A percentile compares a stretch with the other conserved stretches of the same genome.
These are phyloP conservation scores for Carassius auratus DNA, from an alignment of 2,113 vertebrate genomes.

Conservation along the genomic window DNA sequence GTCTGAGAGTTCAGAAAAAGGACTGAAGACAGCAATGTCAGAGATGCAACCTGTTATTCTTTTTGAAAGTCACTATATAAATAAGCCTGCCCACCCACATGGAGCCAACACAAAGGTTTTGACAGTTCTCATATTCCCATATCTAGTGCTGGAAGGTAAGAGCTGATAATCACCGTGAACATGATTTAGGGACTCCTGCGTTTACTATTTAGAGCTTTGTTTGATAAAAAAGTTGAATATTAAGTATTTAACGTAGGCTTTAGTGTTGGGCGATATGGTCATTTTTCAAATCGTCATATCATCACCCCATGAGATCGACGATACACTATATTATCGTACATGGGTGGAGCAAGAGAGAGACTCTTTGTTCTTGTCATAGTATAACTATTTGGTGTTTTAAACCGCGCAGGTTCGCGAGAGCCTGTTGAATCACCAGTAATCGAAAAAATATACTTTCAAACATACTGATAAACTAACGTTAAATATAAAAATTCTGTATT, in stretches of 20 bases:
- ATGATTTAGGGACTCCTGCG: not conserved
- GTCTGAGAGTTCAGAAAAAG: not conserved
- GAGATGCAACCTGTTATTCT: constrained; percentile 14
- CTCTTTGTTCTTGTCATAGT: no score
- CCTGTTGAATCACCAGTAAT: no score
- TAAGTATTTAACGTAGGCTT: not conserved
- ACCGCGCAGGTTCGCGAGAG: no score
- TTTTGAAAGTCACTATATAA: constrained; percentile 17
- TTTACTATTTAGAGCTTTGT: not conserved
- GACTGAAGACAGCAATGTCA: not conserved
- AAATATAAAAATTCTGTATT: no score
- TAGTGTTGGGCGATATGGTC: no score
- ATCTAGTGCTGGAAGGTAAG: not conserved
- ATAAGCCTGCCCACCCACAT: not conserved
- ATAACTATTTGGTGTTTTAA: no score
- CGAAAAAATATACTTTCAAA: no score
- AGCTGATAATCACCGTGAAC: not conserved
- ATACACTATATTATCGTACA: no score
- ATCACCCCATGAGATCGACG: no score
- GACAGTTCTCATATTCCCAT: not conserved
- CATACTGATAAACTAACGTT: no score
- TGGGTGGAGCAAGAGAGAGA: no score
- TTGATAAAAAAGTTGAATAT: not conserved
- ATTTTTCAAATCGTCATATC: no score
- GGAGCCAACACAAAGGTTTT: not conserved